Evolutionary conservation across 2,113 vertebrate genomes (phyloP), one percentile per base, ranked within the genome.

Genomic region (Sturnira hondurensis): DNA sequence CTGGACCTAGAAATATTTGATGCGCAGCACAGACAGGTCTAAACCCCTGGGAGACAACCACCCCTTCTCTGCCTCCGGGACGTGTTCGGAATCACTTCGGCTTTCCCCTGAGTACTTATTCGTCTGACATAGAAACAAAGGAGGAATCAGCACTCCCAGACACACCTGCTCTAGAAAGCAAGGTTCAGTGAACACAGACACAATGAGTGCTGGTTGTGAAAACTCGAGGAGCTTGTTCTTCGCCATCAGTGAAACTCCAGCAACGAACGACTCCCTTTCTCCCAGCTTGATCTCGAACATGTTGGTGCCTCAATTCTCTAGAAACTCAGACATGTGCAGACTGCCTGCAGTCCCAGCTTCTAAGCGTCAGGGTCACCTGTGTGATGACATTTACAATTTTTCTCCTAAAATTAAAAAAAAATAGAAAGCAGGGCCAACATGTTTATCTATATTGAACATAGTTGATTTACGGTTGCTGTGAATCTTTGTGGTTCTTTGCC

Each of bases 251-350:
- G 99, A 99, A 97, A 99, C 99, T 2, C 99, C 99, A 0, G 99
- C 99, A 78, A 98, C 99, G 99, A 99, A 99, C 95, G 99, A 99
- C 97, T 99, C 99, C 96, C 98, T 99, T 87, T 98, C 99, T 76
- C 99, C 99, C 1, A 99, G 99, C 95, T 92, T 99, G 93, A 99
- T 99, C 68, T 99, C 99, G 99, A 99, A 99, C 93, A 98, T 97
- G 0, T 99, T 99, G 98, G 99, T 99, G 93, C 99, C 99, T 68
- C 99, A 99, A 97, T 99, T 99, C 99, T 0, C 99, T 99, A n/a
- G 99, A 99, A 98, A 99, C 99, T 3, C 99, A 99, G 98, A 99
- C 99, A 10, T 98, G 98, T 91, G 98, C 98, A 94, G 98, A 99
- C 98, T 99, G 16, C 98, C 98, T 91, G 98, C 98, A 92, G 77